Conservation (phyloP, 2,888 invertebrate genomes). For the Hypomecis punctinalis region DNA sequence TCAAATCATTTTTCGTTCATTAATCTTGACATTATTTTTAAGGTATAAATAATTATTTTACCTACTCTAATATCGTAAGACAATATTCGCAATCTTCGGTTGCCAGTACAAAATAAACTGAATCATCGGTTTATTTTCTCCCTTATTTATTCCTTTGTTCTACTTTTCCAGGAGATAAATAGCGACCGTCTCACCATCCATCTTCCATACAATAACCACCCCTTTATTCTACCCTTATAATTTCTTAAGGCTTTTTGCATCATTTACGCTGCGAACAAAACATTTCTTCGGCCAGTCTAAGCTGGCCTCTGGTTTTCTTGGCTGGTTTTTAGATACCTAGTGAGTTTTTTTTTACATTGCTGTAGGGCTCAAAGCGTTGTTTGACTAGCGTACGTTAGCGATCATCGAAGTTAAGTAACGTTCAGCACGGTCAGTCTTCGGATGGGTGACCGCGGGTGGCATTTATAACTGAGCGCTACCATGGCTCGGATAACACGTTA, state of each 20-base stretch:
- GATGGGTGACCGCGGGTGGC: no score
- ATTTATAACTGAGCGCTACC: no score
- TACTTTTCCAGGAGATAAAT: conserved; percentile 42
- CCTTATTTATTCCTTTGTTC: conserved; percentile 17
- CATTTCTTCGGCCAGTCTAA: conserved; percentile 50
- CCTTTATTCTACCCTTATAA: conserved; percentile 50
- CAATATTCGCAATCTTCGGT: no score
- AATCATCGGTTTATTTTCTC: conserved; percentile 5
- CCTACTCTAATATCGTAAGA: no score
- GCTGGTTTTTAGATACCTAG: conserved; percentile 12
- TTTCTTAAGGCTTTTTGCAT: conserved; percentile 61
- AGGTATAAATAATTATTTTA: no score
- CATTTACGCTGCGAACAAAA: conserved; percentile 57
- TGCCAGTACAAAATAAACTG: not conserved
- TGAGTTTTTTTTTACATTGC: no score
- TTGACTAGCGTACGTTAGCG: not conserved
- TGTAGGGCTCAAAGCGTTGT: not conserved
- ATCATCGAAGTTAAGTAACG: not conserved
- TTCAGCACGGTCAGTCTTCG: no score
- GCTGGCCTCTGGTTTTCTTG: conserved; percentile 46
- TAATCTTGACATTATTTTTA: no score
- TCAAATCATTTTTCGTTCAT: no score
- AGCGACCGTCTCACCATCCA: conserved; percentile 48
- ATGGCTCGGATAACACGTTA: no score
- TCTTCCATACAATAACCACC: conserved; percentile 49